These are phyloP conservation scores for Protonemura montana DNA, from an alignment of 2,888 invertebrate species.

Conservation along the genomic window DNA sequence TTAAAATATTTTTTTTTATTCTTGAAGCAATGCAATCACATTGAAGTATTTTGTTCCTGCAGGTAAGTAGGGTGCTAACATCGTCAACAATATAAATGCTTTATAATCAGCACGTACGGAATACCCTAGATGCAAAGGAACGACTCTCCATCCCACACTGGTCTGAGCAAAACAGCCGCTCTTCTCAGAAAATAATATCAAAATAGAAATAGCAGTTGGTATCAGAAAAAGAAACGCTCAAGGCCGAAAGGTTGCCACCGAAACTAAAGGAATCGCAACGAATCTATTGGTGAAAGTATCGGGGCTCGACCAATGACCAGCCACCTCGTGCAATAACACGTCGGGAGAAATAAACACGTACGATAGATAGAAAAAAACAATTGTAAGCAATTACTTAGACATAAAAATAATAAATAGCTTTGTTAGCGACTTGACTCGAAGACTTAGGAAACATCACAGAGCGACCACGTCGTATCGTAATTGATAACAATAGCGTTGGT, in stretches of 20 bases:
- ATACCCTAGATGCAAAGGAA: not conserved
- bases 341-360: not conserved
- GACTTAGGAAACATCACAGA: not conserved
- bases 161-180: not conserved
- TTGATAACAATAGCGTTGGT: not conserved
- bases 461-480: not conserved
- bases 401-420: not conserved
- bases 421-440: not conserved
- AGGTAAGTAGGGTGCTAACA: not conserved
- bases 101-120: not conserved
- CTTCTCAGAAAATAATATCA: not conserved
- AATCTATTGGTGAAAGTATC: not conserved
- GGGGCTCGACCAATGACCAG: not conserved
- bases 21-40: slow-evolving; percentile 45
- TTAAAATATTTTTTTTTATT: slow-evolving; percentile 47
- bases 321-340: not conserved
- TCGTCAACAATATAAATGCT: not conserved
- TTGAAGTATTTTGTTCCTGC: slow-evolving; percentile 2
- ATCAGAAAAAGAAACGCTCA: not conserved
- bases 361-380: not conserved
- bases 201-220: not conserved
- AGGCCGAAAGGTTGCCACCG: not conserved
- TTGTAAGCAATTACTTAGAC: not conserved
- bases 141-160: not conserved
- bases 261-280: not conserved